phyloP scores from a whole-genome alignment of 2,113 vertebrate species.

The Paraplagusia blochii region DNA sequence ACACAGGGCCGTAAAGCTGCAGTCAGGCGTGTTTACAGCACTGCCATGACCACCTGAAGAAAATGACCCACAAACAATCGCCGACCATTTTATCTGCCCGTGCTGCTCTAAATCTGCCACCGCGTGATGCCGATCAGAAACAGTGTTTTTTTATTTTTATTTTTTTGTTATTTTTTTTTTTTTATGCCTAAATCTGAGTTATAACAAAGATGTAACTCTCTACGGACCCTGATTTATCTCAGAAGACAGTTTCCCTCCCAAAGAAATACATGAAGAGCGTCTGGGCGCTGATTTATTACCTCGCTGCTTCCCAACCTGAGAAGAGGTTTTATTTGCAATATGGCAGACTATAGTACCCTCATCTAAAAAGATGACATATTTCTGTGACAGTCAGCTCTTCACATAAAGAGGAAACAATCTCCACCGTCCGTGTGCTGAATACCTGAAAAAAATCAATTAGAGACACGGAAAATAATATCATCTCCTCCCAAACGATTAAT shows the following conservation, averaged over 20 bases:
- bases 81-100: neutral
- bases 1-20: too few species aligned
- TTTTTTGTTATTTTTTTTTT: neutral
- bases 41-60: too few species aligned
- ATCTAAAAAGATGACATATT: slow-evolving; percentile 26
- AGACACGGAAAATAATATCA: slow-evolving; percentile 51
- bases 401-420: slow-evolving; percentile 11
- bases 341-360: slow-evolving; percentile 5
- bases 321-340: slow-evolving; percentile 30
- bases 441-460: slow-evolving; percentile 64
- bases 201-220: slow-evolving; percentile 2
- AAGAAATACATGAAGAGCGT: neutral
- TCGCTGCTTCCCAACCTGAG: slow-evolving; percentile 1
- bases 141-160: neutral
- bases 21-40: too few species aligned
- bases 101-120: neutral
- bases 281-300: slow-evolving; percentile 24
- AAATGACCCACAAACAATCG: neutral
- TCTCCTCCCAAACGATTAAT: slow-evolving; percentile 56
- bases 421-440: slow-evolving; percentile 37
- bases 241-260: slow-evolving; percentile 6
- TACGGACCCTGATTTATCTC: slow-evolving; percentile 13
- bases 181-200: slow-evolving; percentile 12
- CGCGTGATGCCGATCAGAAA: neutral
- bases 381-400: slow-evolving; percentile 41